Base-by-base conservation (phyloP, 2,797 vertebrate genomes). In the Scolopax bukidnonensis region DNA sequence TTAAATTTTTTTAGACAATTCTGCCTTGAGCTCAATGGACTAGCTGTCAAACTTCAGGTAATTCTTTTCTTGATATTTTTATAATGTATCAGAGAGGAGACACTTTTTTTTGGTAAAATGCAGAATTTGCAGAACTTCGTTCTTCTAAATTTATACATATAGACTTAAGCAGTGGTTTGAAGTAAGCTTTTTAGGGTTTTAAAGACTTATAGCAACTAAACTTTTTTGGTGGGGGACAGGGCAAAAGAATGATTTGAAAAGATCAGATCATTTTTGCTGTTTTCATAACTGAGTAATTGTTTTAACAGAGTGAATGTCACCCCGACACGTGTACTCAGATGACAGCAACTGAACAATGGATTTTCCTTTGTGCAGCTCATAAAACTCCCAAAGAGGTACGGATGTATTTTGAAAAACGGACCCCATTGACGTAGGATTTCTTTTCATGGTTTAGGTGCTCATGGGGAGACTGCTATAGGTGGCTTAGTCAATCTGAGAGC, bases 261-360 rank as follows among this genome's bases (percentile, higher is more conserved):
- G 64, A 33, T 65, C 16, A 48, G 33, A 32, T 88, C 3, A 3
- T 61, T 84, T 87, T 73, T 79, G 45, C 40, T 81, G 19, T 48
- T 68, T 79, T 77, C 8, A 16, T 84, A 89, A 93, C 61, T 40
- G 68, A 93, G 12, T 56, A 76, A 93, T 92, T 97, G 33, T 97
- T 83, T 96, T 92, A 75, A 89, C 98, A 99, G 99, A 99, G 98
- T 16, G 99, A 99, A 97, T 99, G 99, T 95, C 99, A 99, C 96
- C 99, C 99, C 80, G 99, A 99, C 97, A 99, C 99, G 3, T 99
- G 99, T 93, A 99, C 99, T 96, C 99, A 99, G 98, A 99, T 99
- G 99, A 99, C 99, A 7, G 99, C 99, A 96, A 99, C 99, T 33
- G 99, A 99, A 97, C 99, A 99, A 96, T 99, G 99, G 99, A 99